A percentile compares a stretch with the other conserved stretches of the same genome.
These are phyloP conservation scores for Stratiomys singularior DNA, from an alignment of 2,888 invertebrate genomes.

Conservation along the genomic window DNA sequence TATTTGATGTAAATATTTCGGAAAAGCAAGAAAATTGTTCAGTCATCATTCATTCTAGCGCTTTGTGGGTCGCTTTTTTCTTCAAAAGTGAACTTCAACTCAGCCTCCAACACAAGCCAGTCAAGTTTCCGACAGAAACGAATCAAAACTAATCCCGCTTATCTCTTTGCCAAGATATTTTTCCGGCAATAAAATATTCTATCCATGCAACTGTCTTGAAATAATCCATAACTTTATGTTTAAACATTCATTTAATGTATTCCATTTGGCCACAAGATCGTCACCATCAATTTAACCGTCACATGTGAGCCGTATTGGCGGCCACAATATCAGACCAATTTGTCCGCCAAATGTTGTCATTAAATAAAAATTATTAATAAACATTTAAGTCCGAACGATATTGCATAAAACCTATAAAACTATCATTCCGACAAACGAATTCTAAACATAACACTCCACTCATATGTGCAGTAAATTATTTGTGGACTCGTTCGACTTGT, in stretches of 20 bases:
- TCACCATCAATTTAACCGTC: slow-evolving; percentile 4
- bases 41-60: too few species aligned
- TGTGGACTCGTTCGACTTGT: too few species aligned
- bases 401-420: background rate
- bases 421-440: background rate
- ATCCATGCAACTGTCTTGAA: too few species aligned
- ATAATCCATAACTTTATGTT: background rate
- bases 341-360: slow-evolving; percentile 24
- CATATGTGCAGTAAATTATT: background rate
- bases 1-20: too few species aligned
- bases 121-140: too few species aligned
- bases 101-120: too few species aligned
- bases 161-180: too few species aligned
- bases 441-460: background rate
- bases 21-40: too few species aligned
- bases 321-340: slow-evolving; percentile 31
- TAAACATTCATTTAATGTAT: background rate
- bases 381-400: background rate
- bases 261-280: slow-evolving; percentile 28
- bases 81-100: too few species aligned
- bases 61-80: too few species aligned
- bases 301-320: background rate
- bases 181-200: too few species aligned
- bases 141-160: too few species aligned
- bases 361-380: slow-evolving; percentile 34